Evolutionary conservation across 2,113 vertebrate genomes (phyloP).

Genomic region (Varanus salvator): DNA sequence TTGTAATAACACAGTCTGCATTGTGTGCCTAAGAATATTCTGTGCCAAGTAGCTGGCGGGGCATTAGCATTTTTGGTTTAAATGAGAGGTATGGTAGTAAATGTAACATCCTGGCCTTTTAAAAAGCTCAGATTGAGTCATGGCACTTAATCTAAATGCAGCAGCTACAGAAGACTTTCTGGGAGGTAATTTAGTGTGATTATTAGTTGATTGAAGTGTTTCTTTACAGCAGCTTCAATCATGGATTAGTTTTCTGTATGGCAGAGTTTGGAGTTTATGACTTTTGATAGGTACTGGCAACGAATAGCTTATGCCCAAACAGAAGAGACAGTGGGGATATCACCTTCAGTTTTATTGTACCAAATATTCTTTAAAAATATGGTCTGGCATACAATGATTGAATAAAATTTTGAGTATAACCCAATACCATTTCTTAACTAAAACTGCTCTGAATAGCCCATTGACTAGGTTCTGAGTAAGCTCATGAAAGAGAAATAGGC

Average conservation of each 20-base stretch:
- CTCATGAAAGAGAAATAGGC: constrained; percentile 39
- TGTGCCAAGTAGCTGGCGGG: constrained; percentile 46
- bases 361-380: constrained; percentile 21
- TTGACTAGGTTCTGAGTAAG: background rate
- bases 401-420: constrained; percentile 31
- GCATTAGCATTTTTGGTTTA: constrained; percentile 45
- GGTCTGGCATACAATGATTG: constrained; percentile 13
- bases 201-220: constrained; percentile 72
- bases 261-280: constrained; percentile 39
- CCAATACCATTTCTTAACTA: constrained; percentile 40
- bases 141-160: constrained; percentile 66
- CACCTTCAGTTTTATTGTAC: constrained; percentile 32
- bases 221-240: constrained; percentile 66
- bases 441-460: constrained; percentile 5
- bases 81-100: constrained; percentile 31
- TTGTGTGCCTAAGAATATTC: constrained; percentile 40
- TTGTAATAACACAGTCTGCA: constrained; percentile 39
- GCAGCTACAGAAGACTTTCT: constrained; percentile 54
- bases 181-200: constrained; percentile 63
- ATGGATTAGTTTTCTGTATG: constrained; percentile 38
- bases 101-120: constrained; percentile 26
- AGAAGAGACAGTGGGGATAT: constrained; percentile 24
- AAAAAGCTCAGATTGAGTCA: constrained; percentile 42
- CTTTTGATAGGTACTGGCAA: constrained; percentile 49
- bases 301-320: constrained; percentile 53